These are phyloP conservation scores for Equus quagga DNA, from an alignment of 2,113 vertebrate genomes.

Conservation along the genomic window DNA sequence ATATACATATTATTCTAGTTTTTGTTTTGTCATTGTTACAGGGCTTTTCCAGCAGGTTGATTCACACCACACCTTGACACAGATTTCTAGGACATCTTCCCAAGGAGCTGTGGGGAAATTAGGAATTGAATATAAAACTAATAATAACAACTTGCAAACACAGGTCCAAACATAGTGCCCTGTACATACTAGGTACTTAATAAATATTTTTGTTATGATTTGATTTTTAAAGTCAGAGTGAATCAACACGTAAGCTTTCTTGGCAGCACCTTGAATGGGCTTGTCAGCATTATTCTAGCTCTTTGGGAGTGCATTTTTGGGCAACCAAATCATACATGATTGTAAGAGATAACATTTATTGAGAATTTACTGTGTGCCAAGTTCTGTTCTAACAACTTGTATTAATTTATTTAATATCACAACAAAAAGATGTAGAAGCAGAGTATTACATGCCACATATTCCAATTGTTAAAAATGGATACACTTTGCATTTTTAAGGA, in stretches of 20 bases:
- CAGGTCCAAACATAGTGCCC: background rate
- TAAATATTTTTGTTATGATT: background rate
- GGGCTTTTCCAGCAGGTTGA: background rate
- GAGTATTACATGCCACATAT: background rate
- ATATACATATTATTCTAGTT: background rate
- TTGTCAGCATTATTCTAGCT: background rate
- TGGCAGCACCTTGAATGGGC: background rate
- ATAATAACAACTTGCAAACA: background rate
- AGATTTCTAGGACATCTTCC: background rate
- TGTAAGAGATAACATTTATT: background rate
- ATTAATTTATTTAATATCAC: background rate
- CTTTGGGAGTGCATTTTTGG: background rate
- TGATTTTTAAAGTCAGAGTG: background rate
- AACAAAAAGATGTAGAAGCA: background rate
- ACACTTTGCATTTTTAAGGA: background rate
- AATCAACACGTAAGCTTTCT: background rate
- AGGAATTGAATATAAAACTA: background rate
- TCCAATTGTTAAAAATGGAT: background rate
- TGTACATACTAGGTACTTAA: background rate
- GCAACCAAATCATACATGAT: background rate
- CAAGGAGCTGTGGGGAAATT: background rate
- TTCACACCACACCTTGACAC: background rate
- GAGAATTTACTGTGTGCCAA: background rate
- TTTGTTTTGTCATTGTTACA: background rate
- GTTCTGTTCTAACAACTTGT: background rate